A percentile compares a stretch with the other conserved stretches of the same genome.
Evolutionary conservation across 2,888 invertebrate species (phyloP).

Genomic region (Pogonocherus hispidulus): DNA sequence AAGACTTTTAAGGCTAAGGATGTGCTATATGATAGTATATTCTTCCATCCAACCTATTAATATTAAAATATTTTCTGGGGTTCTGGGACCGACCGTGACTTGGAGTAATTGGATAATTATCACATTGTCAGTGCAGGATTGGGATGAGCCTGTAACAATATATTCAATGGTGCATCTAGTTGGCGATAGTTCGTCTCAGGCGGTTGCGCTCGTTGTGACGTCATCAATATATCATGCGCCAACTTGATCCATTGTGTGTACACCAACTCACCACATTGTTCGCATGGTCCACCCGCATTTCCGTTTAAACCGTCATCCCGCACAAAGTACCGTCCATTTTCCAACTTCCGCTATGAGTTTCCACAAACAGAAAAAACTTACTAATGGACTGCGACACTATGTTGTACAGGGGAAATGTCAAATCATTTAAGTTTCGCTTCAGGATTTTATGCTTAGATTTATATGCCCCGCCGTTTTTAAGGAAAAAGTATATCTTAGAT

Average conservation of each 20-base stretch:
- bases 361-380: constrained; percentile 40
- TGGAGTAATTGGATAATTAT: constrained; percentile 40
- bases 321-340: constrained; percentile 47
- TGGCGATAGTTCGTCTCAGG: constrained; percentile 48
- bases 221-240: constrained; percentile 42
- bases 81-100: too few species aligned
- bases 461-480: neutral
- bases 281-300: constrained; percentile 45
- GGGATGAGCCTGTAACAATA: constrained; percentile 42
- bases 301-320: constrained; percentile 44
- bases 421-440: constrained; percentile 43
- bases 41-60: too few species aligned
- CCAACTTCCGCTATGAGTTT: constrained; percentile 41
- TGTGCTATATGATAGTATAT: too few species aligned
- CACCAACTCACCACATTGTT: constrained; percentile 47
- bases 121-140: constrained; percentile 43
- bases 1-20: too few species aligned
- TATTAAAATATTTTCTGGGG: neutral
- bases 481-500: neutral
- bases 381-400: constrained; percentile 44
- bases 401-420: constrained; percentile 42
- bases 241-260: constrained; percentile 44
- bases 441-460: constrained; percentile 31
- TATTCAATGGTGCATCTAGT: constrained; percentile 49
- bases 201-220: constrained; percentile 38